Evolutionary conservation across 2,797 vertebrate genomes (phyloP).

Genomic region (Sebastes miniatus): DNA sequence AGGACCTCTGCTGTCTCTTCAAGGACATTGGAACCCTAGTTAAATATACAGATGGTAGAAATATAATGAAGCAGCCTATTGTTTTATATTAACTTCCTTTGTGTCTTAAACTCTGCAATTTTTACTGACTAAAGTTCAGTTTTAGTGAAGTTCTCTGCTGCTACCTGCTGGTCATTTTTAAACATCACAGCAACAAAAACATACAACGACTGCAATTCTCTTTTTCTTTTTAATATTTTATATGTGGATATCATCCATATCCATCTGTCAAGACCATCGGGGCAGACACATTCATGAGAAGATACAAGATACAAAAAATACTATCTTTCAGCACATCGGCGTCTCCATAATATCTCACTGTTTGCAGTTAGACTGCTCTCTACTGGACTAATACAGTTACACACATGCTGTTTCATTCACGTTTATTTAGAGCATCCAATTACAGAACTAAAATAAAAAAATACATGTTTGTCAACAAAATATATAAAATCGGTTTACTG

Average conservation of each 20-base stretch:
- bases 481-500: not conserved
- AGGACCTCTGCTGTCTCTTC: not conserved
- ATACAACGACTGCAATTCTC: not conserved
- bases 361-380: too few species aligned
- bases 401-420: not conserved
- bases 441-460: not conserved
- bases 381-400: not conserved
- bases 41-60: too few species aligned
- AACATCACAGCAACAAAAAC: slow-evolving; percentile 1
- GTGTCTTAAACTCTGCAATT: not conserved
- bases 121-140: not conserved
- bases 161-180: slow-evolving; percentile 3
- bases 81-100: not conserved
- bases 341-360: too few species aligned
- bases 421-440: not conserved
- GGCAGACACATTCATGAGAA: not conserved
- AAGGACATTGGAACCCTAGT: not conserved
- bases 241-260: not conserved
- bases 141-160: slow-evolving; percentile 10
- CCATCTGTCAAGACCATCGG: not conserved
- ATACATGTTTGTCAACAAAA: not conserved
- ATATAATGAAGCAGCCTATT: not conserved
- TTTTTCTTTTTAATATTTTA: not conserved
- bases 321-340: not conserved
- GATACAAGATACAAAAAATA: too few species aligned